Base-by-base conservation (phyloP, 2,797 vertebrate genomes). In the Crossoptilon crossoptilon region DNA sequence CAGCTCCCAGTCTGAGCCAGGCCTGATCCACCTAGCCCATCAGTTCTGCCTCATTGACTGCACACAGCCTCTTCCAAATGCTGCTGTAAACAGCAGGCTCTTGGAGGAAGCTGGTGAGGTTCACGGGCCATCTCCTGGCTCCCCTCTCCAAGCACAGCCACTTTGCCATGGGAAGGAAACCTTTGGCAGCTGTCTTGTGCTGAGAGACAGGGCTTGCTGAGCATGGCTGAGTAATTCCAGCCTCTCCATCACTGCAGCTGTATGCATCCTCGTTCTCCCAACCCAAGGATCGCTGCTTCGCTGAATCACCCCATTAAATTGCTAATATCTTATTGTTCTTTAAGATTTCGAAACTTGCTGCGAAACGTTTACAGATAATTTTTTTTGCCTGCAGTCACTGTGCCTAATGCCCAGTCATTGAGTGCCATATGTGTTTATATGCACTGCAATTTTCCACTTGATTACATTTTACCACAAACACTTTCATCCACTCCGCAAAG, bases 351-450 rank as follows among this genome's bases (percentile, higher is more conserved):
- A 96, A 97, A 97, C 97, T 97, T 97, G 97, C 97, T 97, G 97
- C 71, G 97, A 97, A 97, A 97, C 96, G 74, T 97, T 97, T 97
- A 97, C 96, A 95, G 97, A 97, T 97, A 96, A 97, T 97, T 96
- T 97, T 97, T 96, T 94, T 97, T 96, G 97, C 97, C 97, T 97
- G 97, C 97, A 97, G 97, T 97, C 97, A 97, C 97, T 97, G 96
- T 97, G 97, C 96, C 97, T 97, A 97, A 97, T 97, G 97, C 97
- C 97, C 97, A 97, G 96, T 94, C 96, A 97, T 97, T 97, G 97
- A 97, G 96, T 97, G 96, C 97, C 97, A 97, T 97, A 97, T 97
- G 97, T 97, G 97, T 97, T 97, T 97, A 97, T 97, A 97, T 97
- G 97, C 97, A 96, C 95, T 97, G 97, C 97, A 97, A 97, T 97